Evolutionary conservation across 2,888 invertebrate species (phyloP).

Genomic region (Hedya salicella): DNA sequence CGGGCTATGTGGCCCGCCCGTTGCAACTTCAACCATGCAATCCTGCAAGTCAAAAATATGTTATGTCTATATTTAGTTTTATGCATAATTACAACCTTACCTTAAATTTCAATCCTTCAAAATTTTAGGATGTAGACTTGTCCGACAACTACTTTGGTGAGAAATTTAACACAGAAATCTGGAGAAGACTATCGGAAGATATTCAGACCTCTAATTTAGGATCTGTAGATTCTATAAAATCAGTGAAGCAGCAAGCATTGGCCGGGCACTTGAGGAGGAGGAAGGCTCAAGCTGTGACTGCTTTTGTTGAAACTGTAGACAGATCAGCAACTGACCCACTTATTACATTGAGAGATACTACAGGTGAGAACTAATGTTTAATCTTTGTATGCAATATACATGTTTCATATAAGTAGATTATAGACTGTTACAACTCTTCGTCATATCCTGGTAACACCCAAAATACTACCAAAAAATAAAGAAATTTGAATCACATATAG

Average conservation of each 20-base stretch:
- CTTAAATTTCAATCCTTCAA: too few relatives aligned
- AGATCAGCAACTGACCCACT: constrained; percentile 75
- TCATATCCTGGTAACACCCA: too few relatives aligned
- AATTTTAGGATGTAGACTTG: constrained; percentile 72
- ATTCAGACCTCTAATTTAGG: constrained; percentile 59
- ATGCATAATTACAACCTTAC: too few relatives aligned
- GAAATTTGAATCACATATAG: too few relatives aligned
- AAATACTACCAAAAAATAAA: too few relatives aligned
- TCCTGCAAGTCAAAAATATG: too few relatives aligned
- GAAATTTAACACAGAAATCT: constrained; percentile 72
- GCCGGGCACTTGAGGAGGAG: constrained; percentile 65
- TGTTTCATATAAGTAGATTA: not conserved
- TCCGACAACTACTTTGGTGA: constrained; percentile 63
- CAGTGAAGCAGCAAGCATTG: constrained; percentile 70
- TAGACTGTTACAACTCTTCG: too few relatives aligned
- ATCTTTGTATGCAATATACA: too few relatives aligned
- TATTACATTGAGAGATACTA: constrained; percentile 70
- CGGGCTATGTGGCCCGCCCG: too few relatives aligned
- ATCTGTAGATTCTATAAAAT: constrained; percentile 68
- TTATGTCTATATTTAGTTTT: too few relatives aligned
- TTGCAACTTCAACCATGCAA: too few relatives aligned
- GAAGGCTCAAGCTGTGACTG: constrained; percentile 72
- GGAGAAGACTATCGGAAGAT: constrained; percentile 67
- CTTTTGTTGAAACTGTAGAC: constrained; percentile 75
- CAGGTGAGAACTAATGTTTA: constrained; percentile 58